Base-by-base conservation (phyloP, 2,797 vertebrate genomes). In the Onychomys torridus region DNA sequence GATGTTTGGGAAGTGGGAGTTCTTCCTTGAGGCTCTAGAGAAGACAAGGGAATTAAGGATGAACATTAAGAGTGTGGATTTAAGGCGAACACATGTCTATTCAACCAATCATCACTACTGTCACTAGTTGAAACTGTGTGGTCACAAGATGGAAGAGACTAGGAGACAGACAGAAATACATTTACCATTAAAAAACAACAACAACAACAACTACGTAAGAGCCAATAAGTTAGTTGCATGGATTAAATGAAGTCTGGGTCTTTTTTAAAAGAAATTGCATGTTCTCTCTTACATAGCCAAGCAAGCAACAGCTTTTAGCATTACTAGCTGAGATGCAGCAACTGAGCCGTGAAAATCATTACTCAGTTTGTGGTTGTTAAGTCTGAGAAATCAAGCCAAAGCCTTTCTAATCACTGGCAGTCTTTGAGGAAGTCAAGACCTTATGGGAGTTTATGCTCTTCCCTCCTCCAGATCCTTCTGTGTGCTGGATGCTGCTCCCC, bases 361-460 rank as follows among this genome's bases (percentile, higher is more conserved):
- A 96, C 65, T 97, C 84, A 85, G 94, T 83, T 93, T 94, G 71
- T 97, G 96, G 73, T 57, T 83, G 94, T 96, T 96, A 96, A 94
- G 96, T 79, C 76, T 92, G 25, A 87, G 89, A 98, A 98, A 96
- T 92, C 94, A 98, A 97, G 78, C 61, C 94, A 97, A 97, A 91
- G 84, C 92, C 94, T 97, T 97, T 77, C 92, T 97, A 98, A 98
- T 96, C 95, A 97, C 96, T 93, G 95, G 87, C 86, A 93, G 57
- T 71, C 78, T 89, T 71, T 76, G 61, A 94, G 29, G 59, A 93
- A 93, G 52, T 90, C 49, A 84, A 46, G 43, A 92, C 89, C 49
- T 82, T 65, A 8, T 6, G 8, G 40, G 34, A 87, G 16, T 59
- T 67, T 52, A 23, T 32, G 71, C 67, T 29, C 37, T 49, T 27